These are phyloP conservation scores for Scomberomorus guttatus DNA, from an alignment of 2,797 vertebrate species.

Conservation along the genomic window DNA sequence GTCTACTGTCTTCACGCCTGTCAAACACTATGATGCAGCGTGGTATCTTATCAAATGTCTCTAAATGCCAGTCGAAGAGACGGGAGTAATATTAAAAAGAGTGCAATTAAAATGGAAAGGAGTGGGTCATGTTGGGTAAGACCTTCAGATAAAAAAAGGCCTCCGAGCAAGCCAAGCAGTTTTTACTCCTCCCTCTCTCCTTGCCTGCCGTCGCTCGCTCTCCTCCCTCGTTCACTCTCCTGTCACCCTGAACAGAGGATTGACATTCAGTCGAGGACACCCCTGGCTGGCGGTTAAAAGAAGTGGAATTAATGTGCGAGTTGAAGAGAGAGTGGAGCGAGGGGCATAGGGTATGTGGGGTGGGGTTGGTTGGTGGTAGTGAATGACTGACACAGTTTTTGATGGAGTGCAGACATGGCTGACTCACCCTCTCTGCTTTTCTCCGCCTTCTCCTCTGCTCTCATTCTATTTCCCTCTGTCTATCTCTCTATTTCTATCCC, in stretches of 20 bases:
- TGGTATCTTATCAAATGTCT: slow-evolving; percentile 66
- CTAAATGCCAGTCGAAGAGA: slow-evolving; percentile 68
- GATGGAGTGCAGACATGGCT: slow-evolving; percentile 84
- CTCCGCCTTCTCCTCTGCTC: slow-evolving; percentile 40
- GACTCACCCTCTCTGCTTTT: slow-evolving; percentile 68
- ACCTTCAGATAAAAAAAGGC: slow-evolving; percentile 66
- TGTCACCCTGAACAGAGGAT: slow-evolving; percentile 80
- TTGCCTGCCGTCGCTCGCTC: slow-evolving; percentile 26
- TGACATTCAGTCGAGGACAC: slow-evolving; percentile 85
- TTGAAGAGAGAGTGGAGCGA: slow-evolving; percentile 65
- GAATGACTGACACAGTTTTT: slow-evolving; percentile 83
- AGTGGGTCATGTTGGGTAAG: slow-evolving; percentile 71
- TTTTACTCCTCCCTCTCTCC: not conserved
- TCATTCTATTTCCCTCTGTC: slow-evolving; percentile 50
- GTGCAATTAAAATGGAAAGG: slow-evolving; percentile 77
- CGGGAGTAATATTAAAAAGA: slow-evolving; percentile 58
- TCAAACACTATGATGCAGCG: slow-evolving; percentile 48
- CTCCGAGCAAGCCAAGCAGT: slow-evolving; percentile 63
- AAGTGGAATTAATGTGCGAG: slow-evolving; percentile 83
- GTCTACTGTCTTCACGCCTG: slow-evolving; percentile 51
- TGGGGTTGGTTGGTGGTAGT: slow-evolving; percentile 54
- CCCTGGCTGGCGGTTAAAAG: slow-evolving; percentile 81
- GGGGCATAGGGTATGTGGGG: slow-evolving; percentile 50
- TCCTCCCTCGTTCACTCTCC: slow-evolving; percentile 65
- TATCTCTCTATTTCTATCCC: slow-evolving; percentile 55